Evolutionary conservation across 2,797 vertebrate species (phyloP).

Genomic region (Coendou prehensilis): DNA sequence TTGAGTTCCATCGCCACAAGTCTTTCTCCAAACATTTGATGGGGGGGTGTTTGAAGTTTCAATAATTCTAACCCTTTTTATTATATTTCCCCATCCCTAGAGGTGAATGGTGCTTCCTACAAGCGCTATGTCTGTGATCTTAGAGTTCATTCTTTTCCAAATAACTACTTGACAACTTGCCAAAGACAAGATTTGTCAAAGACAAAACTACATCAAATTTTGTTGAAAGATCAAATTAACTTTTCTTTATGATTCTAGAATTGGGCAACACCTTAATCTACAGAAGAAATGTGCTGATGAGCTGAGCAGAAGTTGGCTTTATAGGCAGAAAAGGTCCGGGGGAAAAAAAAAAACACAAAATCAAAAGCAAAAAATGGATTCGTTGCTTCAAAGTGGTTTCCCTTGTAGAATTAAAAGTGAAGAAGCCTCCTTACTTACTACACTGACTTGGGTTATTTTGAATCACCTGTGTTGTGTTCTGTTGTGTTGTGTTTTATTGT

Average conservation of each 20-base stretch:
- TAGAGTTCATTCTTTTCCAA: slow-evolving; percentile 2
- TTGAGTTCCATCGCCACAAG: neutral
- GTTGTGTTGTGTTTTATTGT: too few species aligned
- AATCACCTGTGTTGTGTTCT: neutral
- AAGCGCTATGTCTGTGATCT: neutral
- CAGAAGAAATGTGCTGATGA: neutral
- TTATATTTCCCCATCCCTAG: neutral
- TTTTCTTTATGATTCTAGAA: neutral
- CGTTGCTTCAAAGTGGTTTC: neutral
- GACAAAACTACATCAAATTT: neutral
- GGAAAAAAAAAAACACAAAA: neutral
- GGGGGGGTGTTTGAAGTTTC: neutral
- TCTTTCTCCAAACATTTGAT: neutral
- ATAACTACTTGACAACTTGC: neutral
- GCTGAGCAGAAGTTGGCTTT: neutral
- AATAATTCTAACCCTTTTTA: neutral
- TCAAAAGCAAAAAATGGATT: neutral
- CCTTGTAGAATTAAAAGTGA: neutral
- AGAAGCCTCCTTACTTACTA: neutral
- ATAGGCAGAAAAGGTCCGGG: neutral
- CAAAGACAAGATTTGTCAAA: neutral
- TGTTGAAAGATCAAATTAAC: neutral
- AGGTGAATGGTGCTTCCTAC: neutral
- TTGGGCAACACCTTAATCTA: neutral
- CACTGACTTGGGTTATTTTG: neutral